Percentiles rank a stretch among this genome's conserved stretches.
These are phyloP conservation scores for Eidolon helvum DNA, from an alignment of 2,113 vertebrate species.

Conservation along the genomic window DNA sequence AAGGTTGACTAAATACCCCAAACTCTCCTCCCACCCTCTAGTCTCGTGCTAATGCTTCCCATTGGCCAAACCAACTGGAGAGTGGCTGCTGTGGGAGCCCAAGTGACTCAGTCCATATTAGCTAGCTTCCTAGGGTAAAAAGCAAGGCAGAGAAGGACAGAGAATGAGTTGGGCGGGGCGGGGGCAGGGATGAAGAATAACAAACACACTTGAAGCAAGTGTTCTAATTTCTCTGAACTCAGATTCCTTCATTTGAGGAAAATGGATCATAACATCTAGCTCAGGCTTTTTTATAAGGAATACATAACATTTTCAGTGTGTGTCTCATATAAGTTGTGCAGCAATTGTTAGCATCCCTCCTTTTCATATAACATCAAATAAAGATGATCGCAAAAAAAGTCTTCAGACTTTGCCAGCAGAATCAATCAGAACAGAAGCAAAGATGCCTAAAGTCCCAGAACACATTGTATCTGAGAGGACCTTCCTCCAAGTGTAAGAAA, in stretches of 20 bases:
- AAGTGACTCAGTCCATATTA: not conserved
- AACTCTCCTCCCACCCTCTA: not conserved
- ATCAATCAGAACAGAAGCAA: not conserved
- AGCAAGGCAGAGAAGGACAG: not conserved
- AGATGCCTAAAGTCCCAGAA: not conserved
- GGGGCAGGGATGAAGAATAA: not conserved
- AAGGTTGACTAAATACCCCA: not conserved
- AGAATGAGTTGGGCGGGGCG: too few relatives aligned
- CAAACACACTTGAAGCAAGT: not conserved
- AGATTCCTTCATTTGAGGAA: not conserved
- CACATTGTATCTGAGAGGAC: not conserved
- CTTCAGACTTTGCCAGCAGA: not conserved
- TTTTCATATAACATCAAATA: not conserved
- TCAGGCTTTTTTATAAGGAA: not conserved
- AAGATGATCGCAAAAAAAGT: not conserved
- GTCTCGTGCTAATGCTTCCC: not conserved
- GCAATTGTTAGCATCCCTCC: not conserved
- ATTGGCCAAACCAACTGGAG: not conserved
- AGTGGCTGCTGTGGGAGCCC: not conserved
- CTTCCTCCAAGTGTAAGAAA: not conserved
- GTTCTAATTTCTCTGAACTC: not conserved
- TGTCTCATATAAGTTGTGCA: not conserved
- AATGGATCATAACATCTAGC: not conserved
- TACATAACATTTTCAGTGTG: not conserved
- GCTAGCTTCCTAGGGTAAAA: too few relatives aligned